Evolutionary conservation across 2,888 invertebrate genomes (phyloP), one percentile per base, ranked within the genome.

Genomic region (Alsophila aescularia): DNA sequence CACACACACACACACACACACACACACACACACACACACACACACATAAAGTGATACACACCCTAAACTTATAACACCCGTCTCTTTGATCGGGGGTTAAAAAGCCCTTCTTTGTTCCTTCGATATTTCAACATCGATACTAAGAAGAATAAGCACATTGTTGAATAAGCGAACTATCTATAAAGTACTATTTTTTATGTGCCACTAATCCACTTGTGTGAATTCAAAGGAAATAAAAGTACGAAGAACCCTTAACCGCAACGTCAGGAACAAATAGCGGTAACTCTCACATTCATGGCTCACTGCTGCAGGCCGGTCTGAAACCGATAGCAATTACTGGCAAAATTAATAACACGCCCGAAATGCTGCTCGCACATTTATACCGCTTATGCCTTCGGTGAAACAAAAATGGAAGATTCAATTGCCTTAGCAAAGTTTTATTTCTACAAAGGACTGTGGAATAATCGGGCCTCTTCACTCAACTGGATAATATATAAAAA

Each of bases 241-340:
- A 81, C 79, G 76, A 81, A 83, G 85, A 82, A 83, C 86, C 87
- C 85, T 83, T 87, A 88, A 85, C 90, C 90, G 85, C 90, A 88
- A 83, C 81, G 90, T 90, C 90, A 89, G 86, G 85, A 90, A 90
- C 90, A 90, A 90, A 91, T 90, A 90, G 90, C 89, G 85, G 90
- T 90, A 90, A 87, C 87, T 90, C 89, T 87, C 82, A 86, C 89
- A 90, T 90, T 90, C 90, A 90, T 90, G 89, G 88, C 86, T 89
- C 88, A 89, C 88, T 86, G 84, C 85, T 24, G 24, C 24, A 24
- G 24, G 24, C 74, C 79, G 81, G 82, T 81, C 86, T 79, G 87
- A 79, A 87, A 83, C 90, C 90, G 90, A 90, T 90, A 88, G 90
- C 90, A 91, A 91, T 91, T 91, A 91, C 90, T 83, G 86, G 79